phyloP scores from a whole-genome alignment of 2,113 vertebrate genomes.

The Petaurus breviceps region DNA sequence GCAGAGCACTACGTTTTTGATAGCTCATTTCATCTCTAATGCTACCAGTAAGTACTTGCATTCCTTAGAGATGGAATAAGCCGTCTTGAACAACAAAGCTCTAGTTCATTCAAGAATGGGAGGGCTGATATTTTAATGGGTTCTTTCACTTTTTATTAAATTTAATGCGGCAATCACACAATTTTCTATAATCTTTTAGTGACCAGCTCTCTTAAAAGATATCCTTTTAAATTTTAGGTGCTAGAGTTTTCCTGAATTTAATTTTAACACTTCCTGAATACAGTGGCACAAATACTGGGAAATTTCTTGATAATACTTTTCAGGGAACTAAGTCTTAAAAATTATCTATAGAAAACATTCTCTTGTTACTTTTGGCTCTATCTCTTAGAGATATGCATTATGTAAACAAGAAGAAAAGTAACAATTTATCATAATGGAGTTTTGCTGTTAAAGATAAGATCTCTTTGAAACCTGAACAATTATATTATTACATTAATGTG shows the following conservation, averaged over 20 bases:
- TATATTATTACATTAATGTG: background rate
- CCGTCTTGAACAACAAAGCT: constrained; percentile 43
- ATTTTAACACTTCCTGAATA: background rate
- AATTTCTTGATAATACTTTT: constrained; percentile 12
- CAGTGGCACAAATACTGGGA: background rate
- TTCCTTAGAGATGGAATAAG: constrained; percentile 65
- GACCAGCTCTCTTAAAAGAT: background rate
- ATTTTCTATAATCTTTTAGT: constrained; percentile 32
- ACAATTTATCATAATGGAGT: background rate
- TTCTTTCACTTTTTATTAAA: constrained; percentile 40
- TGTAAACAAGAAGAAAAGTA: background rate
- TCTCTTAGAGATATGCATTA: constrained; percentile 2
- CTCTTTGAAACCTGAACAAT: background rate
- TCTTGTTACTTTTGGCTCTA: background rate
- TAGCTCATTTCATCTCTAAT: constrained; percentile 59
- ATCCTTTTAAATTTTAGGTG: background rate
- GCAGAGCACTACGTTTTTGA: constrained; percentile 65
- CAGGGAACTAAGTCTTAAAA: background rate
- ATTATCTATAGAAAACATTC: background rate
- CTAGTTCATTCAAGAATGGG: constrained; percentile 17
- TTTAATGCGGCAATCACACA: constrained; percentile 10
- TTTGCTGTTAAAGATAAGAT: background rate
- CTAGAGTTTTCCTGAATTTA: background rate
- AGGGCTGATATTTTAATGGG: constrained; percentile 11
- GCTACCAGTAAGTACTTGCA: constrained; percentile 40